These are phyloP conservation scores for Chirona hameri DNA, from an alignment of 2,888 invertebrate genomes.

Conservation along the genomic window DNA sequence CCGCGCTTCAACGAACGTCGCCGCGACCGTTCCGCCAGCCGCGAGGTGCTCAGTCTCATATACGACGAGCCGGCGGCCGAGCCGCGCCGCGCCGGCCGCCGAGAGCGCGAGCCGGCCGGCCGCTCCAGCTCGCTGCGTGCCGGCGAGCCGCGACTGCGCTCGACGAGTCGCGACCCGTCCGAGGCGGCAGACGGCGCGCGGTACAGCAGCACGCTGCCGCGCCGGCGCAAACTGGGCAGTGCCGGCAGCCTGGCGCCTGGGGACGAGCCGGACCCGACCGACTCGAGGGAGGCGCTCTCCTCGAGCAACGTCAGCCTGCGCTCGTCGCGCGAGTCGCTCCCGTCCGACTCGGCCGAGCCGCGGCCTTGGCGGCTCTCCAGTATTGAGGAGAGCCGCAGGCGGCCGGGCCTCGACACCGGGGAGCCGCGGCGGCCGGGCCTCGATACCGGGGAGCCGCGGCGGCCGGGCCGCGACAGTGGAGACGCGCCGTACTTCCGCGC, in stretches of 20 bases:
- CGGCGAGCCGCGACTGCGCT: neutral
- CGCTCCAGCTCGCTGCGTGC: neutral
- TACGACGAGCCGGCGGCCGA: conserved; percentile 2
- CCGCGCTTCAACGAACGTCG: conserved; percentile 71
- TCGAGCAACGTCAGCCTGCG: conserved; percentile 23
- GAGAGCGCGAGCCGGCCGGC: neutral
- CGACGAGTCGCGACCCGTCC: neutral
- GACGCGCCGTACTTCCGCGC: conserved; percentile 28
- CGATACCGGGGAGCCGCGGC: neutral
- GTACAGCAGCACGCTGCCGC: neutral
- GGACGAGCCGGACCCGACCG: neutral
- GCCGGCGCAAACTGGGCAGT: neutral
- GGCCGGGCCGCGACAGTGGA: neutral
- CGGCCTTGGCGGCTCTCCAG: neutral
- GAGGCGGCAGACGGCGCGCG: neutral
- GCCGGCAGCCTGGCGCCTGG: neutral
- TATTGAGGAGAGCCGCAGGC: neutral
- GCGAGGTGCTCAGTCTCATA: neutral
- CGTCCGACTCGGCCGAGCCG: conserved; percentile 7
- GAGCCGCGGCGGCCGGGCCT: neutral
- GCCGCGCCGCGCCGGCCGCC: neutral
- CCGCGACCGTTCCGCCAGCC: conserved; percentile 9
- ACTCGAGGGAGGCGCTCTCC: neutral
- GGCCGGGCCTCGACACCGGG: no score
- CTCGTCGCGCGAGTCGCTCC: conserved; percentile 25